Base-by-base conservation (phyloP, 2,888 invertebrate species). In the Bimastos eiseni region DNA sequence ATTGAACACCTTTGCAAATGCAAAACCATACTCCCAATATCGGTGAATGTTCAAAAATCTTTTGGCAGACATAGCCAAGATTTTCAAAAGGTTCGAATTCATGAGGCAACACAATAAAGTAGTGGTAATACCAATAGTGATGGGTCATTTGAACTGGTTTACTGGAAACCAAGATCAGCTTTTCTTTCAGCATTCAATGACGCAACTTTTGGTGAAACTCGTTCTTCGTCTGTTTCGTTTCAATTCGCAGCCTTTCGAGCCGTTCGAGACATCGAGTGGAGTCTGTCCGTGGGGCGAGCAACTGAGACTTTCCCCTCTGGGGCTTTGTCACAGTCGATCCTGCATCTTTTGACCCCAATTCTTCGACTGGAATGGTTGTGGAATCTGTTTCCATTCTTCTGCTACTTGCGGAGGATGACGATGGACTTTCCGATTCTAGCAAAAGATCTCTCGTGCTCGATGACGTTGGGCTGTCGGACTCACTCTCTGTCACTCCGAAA, bases 371-470 rank as follows among this genome's bases (percentile, higher is more conserved):
- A 70, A 70, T 70, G 70, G n/a, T 11, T n/a, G n/a, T 49, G 0
- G 70, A n/a, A 30, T 70, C 30, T 8, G 13, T n/a, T 30, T 70
- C 70, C n/a, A 17, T n/a, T 70, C 70, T 70, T 1, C 70, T 3
- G 30, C 30, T 70, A n/a, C 70, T 13, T n/a, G 70, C 30, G 5
- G 70, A 70, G 30, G 70, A n/a, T 6, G 55, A 55, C 30, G 55
- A 2, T 55, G 70, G 70, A 17, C 70, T 70, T 70, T n/a, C 70
- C 30, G 13, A 11, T 11, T 30, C 30, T n/a, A 70, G 8, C 30
- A n/a, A 5, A 36, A 90, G 36, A 34, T 90, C 90, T 36, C 83
- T 90, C n/a, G 86, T 88, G 90, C 84, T 41, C 21, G 90, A 86
- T 33, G 84, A 34, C 17, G 88, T 49, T 34, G 84, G 49, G n/a